These are phyloP conservation scores for Eulemur rufifrons DNA, from an alignment of 2,113 vertebrate species.

Conservation along the genomic window DNA sequence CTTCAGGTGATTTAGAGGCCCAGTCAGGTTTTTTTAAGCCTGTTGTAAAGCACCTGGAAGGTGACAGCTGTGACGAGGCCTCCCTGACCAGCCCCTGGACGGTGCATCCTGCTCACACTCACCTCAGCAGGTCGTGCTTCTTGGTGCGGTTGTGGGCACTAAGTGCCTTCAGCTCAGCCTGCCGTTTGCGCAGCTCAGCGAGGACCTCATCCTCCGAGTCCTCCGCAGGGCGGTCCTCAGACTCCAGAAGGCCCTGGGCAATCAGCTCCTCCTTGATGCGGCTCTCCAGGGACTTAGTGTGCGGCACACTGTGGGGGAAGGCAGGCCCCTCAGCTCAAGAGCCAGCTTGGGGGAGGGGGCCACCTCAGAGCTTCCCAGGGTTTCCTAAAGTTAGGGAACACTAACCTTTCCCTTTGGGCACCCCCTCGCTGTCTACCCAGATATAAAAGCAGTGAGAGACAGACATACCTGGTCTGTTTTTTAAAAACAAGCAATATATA, in stretches of 20 bases:
- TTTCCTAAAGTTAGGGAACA: not conserved
- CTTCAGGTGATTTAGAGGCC: not conserved
- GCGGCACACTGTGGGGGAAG: conserved; percentile 89
- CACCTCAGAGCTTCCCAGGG: not conserved
- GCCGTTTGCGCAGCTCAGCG: conserved; percentile 95
- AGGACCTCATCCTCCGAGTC: conserved; percentile 97
- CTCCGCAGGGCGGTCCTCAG: conserved; percentile 93
- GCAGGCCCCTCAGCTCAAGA: not conserved
- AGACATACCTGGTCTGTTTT: not conserved
- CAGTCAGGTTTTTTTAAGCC: not conserved
- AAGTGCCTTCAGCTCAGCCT: conserved; percentile 96
- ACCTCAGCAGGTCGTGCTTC: conserved; percentile 97
- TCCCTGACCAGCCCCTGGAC: not conserved
- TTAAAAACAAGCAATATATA: not conserved
- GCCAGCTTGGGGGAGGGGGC: not conserved
- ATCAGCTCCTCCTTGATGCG: conserved; percentile 98
- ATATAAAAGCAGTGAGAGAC: not conserved
- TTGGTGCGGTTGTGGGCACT: conserved; percentile 94
- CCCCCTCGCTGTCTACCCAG: not conserved
- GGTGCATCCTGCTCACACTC: not conserved
- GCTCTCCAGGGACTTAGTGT: conserved; percentile 96
- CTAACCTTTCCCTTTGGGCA: not conserved
- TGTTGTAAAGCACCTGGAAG: not conserved
- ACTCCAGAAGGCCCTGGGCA: conserved; percentile 96
- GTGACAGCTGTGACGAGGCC: not conserved